phyloP scores from a whole-genome alignment of 2,888 invertebrate genomes.

The Notocelia uddmanniana region DNA sequence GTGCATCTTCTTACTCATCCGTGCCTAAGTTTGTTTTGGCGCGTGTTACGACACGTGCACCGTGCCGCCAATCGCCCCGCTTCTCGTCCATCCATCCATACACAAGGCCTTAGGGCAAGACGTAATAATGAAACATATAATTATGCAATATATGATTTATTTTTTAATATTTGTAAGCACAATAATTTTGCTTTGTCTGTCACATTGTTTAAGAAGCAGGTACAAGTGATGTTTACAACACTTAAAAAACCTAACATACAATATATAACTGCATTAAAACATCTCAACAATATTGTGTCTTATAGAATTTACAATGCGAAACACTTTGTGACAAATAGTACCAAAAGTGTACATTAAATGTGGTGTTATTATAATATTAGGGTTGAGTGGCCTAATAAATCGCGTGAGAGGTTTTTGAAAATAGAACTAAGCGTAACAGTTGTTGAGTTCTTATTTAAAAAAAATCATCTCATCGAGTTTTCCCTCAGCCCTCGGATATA shows the following conservation, averaged over 20 bases:
- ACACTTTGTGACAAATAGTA: constrained; percentile 62
- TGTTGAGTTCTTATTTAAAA: too few species aligned
- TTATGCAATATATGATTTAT: constrained; percentile 81
- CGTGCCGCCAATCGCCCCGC: too few species aligned
- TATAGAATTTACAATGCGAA: constrained; percentile 48
- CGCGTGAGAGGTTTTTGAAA: too few species aligned
- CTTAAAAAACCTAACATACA: constrained; percentile 73
- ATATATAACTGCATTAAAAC: constrained; percentile 46
- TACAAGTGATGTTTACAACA: constrained; percentile 84
- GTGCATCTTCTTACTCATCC: too few species aligned
- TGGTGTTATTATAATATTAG: constrained; percentile 24
- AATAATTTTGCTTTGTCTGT: constrained; percentile 85
- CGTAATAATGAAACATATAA: constrained; percentile 58
- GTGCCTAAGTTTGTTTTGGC: too few species aligned
- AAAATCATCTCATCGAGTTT: too few species aligned
- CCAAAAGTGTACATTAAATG: constrained; percentile 51
- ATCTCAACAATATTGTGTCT: constrained; percentile 42
- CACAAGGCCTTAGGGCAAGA: too few species aligned
- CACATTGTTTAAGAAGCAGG: constrained; percentile 82
- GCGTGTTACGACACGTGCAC: too few species aligned
- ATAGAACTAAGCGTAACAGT: too few species aligned
- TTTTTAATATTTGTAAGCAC: constrained; percentile 82
- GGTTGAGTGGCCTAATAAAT: too few species aligned
- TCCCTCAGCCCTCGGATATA: background rate
- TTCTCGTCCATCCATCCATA: too few species aligned